Evolutionary conservation across 2,113 vertebrate species (phyloP), one percentile per base, ranked within the genome.

Genomic region (Cichladusa arquata): DNA sequence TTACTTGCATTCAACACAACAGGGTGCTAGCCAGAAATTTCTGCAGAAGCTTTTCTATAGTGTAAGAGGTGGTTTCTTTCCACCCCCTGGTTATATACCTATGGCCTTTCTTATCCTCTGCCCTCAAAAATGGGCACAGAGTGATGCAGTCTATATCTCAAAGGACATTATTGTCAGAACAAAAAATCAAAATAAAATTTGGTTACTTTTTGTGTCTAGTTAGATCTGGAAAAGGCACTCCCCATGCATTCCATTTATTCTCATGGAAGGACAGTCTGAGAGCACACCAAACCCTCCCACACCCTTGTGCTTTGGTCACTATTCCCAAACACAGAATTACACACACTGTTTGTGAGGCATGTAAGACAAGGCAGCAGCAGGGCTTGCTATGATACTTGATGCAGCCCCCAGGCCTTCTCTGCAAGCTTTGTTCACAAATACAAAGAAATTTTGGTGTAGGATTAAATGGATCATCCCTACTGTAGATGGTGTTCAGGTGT

Each of bases 201-300:
- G 0, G 34, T 84, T 61, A 86, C 14, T 25, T 92, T 81, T 40
- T 51, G 11, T 40, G 26, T 40, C 53, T 44, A 34, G 20, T 24
- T 51, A 79, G 9, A 62, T 50, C 11, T 33, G 8, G 78, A 19
- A 71, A 83, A 86, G 45, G 38, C 40, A 56, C 14, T 5, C 54
- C 20, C 19, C 1, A 0, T 18, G 29, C 38, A 66, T 9, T 14
- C 36, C 45, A 26, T 45, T 60, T 60, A 33, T 19, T 36, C 48
- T 48, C 36, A 23, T 1, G n/a, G 36, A 81, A 51, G 28, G 11
- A 64, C 1, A 1, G 20, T 33, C 17, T 7, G 3, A 62, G 2
- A 48, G 5, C 23, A 38, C 7, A 77, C 7, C 38, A 70, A 77
- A 29, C n/a, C 26, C 24, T 86, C 34, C 8, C 69, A 56, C 5